phyloP scores from a whole-genome alignment of 2,888 invertebrate species.

The Kuschelorhynchus macadamiae region DNA sequence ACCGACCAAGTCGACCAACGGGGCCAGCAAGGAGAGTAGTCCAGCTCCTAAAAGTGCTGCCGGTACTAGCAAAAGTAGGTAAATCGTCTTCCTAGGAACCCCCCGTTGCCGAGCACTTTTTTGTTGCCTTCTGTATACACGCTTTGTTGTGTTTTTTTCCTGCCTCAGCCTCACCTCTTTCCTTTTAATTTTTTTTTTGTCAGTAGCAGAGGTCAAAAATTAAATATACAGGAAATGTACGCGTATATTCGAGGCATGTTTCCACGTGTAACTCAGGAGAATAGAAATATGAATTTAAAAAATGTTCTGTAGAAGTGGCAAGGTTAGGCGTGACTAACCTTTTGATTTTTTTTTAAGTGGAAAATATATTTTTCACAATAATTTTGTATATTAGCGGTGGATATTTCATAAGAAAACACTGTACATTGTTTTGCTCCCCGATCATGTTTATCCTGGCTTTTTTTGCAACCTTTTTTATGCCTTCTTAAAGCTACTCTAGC shows the following conservation, averaged over 20 bases:
- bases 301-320: too few relatives aligned
- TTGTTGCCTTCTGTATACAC: constrained; percentile 7
- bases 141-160: constrained; percentile 28
- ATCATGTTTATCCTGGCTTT: background rate
- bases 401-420: too few relatives aligned
- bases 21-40: constrained; percentile 58
- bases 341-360: too few relatives aligned
- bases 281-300: too few relatives aligned
- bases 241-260: too few relatives aligned
- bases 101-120: constrained; percentile 2
- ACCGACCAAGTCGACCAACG: constrained; percentile 72
- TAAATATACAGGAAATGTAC: too few relatives aligned
- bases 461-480: background rate
- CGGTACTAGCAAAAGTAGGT: constrained; percentile 66
- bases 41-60: constrained; percentile 56
- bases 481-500: background rate
- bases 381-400: too few relatives aligned
- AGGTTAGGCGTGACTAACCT: too few relatives aligned
- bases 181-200: background rate
- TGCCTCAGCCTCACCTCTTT: constrained; percentile 5
- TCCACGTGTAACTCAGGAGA: too few relatives aligned
- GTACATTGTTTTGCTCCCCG: too few relatives aligned
- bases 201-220: too few relatives aligned
- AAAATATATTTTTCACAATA: too few relatives aligned
- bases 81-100: constrained; percentile 41